These are phyloP conservation scores for Styela clava DNA, from an alignment of 23 tunicate genomes.

Conservation along the genomic window DNA sequence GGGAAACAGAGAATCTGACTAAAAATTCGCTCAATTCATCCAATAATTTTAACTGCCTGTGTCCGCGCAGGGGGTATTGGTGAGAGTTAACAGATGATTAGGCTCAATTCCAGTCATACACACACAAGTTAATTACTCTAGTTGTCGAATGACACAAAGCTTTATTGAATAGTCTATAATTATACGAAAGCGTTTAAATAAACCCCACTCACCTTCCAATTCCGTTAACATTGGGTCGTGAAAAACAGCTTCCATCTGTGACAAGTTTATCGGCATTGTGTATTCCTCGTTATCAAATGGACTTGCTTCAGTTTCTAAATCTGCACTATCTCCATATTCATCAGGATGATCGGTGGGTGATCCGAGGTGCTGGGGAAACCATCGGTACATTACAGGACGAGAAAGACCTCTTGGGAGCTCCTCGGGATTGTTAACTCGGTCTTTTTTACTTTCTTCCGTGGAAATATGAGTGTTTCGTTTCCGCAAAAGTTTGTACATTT, in stretches of 20 bases:
- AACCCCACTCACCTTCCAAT: not conserved
- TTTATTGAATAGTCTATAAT: no score
- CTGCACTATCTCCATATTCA: not conserved
- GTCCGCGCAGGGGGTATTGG: no score
- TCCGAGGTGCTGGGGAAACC: constrained; percentile 9
- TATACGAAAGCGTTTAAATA: no score
- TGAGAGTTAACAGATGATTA: no score
- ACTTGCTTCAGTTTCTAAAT: not conserved
- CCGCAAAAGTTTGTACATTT: not conserved
- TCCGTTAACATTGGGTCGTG: not conserved
- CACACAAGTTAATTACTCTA: no score
- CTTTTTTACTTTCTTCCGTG: not conserved
- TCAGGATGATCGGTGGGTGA: constrained; percentile 21
- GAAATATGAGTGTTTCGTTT: not conserved
- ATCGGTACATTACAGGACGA: constrained; percentile 8
- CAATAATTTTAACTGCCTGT: no score
- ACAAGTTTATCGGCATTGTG: not conserved
- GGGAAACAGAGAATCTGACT: no score
- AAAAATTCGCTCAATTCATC: no score
- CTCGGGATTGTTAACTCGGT: not conserved
- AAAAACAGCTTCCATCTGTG: not conserved
- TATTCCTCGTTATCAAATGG: not conserved
- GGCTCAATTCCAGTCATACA: no score
- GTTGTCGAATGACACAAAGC: no score
- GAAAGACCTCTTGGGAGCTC: not conserved